phyloP scores from a whole-genome alignment of 2,888 invertebrate genomes.

The Zonitis immaculata region DNA sequence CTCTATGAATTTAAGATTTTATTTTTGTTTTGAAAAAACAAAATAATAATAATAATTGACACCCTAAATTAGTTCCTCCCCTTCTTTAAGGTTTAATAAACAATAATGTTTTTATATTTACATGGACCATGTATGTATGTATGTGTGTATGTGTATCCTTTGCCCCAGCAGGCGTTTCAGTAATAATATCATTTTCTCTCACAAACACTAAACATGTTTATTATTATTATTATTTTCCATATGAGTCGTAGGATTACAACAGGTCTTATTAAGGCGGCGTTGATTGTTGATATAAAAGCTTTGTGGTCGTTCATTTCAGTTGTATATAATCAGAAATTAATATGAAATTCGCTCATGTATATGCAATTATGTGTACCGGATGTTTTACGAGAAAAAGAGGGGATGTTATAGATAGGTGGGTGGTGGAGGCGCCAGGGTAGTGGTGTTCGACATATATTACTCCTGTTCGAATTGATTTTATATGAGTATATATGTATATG shows the following conservation, averaged over 20 bases:
- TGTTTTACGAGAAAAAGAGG: slow-evolving; percentile 39
- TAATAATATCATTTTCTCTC: slow-evolving; percentile 34
- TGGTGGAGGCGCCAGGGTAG: no score
- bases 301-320: slow-evolving; percentile 49
- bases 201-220: slow-evolving; percentile 30
- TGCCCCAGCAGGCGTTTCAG: slow-evolving; percentile 33
- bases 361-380: slow-evolving; percentile 48
- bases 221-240: slow-evolving; percentile 46
- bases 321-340: slow-evolving; percentile 50
- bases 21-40: no score
- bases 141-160: neutral
- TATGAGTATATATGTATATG: no score
- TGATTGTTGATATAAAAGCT: slow-evolving; percentile 50
- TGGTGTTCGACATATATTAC: no score
- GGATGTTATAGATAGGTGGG: no score
- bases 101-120: no score
- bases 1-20: no score
- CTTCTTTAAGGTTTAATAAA: no score
- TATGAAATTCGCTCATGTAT: slow-evolving; percentile 52
- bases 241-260: slow-evolving; percentile 47
- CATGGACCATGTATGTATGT: no score
- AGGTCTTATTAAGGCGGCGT: slow-evolving; percentile 48
- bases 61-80: no score
- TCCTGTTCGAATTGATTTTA: no score
- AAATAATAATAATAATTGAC: no score